Base-by-base conservation (phyloP, 2,113 vertebrate genomes). In the Ictidomys tridecemlineatus region DNA sequence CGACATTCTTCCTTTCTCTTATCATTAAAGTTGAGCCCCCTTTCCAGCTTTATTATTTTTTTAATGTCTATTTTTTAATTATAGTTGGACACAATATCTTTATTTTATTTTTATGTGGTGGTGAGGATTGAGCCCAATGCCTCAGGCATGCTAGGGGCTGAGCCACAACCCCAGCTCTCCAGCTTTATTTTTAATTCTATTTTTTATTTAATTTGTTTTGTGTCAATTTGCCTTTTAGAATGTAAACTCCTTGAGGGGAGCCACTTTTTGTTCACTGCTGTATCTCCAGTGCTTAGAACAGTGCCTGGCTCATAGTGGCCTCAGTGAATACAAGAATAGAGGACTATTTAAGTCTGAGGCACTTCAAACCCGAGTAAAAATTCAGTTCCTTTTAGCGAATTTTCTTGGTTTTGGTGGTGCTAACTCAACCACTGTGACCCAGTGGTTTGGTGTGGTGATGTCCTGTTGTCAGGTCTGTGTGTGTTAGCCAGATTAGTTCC, bases 101-200 rank as follows among this genome's bases (percentile, higher is more conserved):
- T 51, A 51, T 51, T 51, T 51, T 51, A 51, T 51, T 51, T 45
- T 51, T 51, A 51, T 51, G 12, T 51, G 48, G 48, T 51, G n/a
- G n/a, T n/a, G n/a, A n/a, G n/a, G n/a, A n/a, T n/a, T n/a, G n/a
- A n/a, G n/a, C n/a, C n/a, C n/a, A n/a, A n/a, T n/a, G n/a, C n/a
- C n/a, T n/a, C n/a, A n/a, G n/a, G n/a, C n/a, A n/a, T n/a, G 48
- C 48, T 51, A 51, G 48, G 48, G 10, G 48, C 48, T 51, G 48
- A 51, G 10, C 48, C 48, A 51, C 48, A 51, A 48, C 48, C 48
- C 48, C 48, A 51, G 48, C 48, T 13, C 48, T 51, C 48, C 42
- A 87, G 30, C 58, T 80, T 94, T 96, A 63, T 89, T 92, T 92
- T 34, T 92, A 5, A 67, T 92, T 95, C 61, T 95, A 26, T 83